Evolutionary conservation across 2,113 vertebrate species (phyloP), one percentile per base, ranked within the genome.

Genomic region (Mirza zaza): DNA sequence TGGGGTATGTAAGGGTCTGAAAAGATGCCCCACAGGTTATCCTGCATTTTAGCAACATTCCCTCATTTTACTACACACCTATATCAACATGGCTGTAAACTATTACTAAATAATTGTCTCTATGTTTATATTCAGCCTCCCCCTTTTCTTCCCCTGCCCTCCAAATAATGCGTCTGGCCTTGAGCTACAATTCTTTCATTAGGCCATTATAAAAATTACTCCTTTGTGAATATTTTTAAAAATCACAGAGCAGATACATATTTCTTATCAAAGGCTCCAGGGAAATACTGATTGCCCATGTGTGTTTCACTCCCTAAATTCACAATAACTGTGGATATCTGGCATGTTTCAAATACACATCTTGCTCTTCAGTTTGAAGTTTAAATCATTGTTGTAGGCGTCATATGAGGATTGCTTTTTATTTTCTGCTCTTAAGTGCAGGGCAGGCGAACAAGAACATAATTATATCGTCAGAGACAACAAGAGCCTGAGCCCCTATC

Each of bases 381-480:
- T 93, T 94, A 97, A 97, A 32, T 57, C 91, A 48, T 88, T 27
- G 75, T 80, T 86, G 95, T 61, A 83, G 97, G 55, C 45, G 0
- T 70, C 71, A 88, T 90, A 79, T 5, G 57, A 61, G 65, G 48
- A 21, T 14, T 48, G 88, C 63, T 96, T 92, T 87, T 70, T 45
- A 45, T 94, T 92, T 91, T 90, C 86, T 86, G 68, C 65, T 80
- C 88, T 87, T 76, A 55, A 81, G 90, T 68, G 77, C 70, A 21
- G 70, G 36, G 94, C 76, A 23, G 68, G 85, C 92, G 12, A 59
- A 73, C 63, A 45, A 57, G 96, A 73, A 10, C 92, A 39, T 98
- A 98, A 98, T 98, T 98, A 98, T 96, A 97, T 97, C 96, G 97
- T 98, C 97, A 92, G 97, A 98, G 98, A 98, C 98, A 97, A 97